Evolutionary conservation across 2,113 vertebrate species (phyloP).

Genomic region (Macaca fascicularis): T2T-MFA8v1.1 NC_088376.1:173993001-173993500

Average conservation of each 20-base stretch:
- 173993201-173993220: not conserved
- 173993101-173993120: not conserved
- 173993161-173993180: not conserved
- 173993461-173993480: not conserved
- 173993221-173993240: not conserved
- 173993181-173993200: not conserved
- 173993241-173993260: not conserved
- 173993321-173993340: not conserved
- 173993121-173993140: not conserved
- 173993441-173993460: not conserved
- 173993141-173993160: not conserved
- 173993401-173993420: not conserved
- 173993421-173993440: not conserved
- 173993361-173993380: not conserved
- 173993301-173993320: not conserved
- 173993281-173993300: not conserved
- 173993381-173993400: not conserved
- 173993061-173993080: not conserved
- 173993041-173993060: not conserved
- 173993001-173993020: not conserved
- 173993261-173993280: not conserved
- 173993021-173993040: not conserved
- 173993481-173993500: not conserved
- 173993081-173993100: not conserved
- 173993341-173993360: not conserved